These are phyloP conservation scores for Tipula unca DNA, from an alignment of 2,888 invertebrate species.

Conservation along the genomic window DNA sequence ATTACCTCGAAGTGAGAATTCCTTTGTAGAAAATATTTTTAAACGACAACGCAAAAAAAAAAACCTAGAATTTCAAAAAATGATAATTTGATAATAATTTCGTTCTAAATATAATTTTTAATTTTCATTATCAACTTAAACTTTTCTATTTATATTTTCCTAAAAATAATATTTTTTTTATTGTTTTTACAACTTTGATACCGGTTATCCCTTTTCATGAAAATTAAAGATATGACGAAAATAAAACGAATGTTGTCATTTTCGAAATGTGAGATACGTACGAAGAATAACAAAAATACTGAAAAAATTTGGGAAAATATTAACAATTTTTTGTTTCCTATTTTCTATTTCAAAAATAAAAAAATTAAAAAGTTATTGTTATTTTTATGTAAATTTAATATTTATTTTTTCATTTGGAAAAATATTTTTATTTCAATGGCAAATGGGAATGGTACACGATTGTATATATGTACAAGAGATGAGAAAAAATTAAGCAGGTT, in stretches of 20 bases:
- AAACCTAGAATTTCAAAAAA: neutral
- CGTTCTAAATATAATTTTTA: neutral
- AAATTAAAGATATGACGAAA: neutral
- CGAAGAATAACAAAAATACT: neutral
- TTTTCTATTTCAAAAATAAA: neutral
- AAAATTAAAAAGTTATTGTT: neutral
- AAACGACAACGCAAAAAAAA: neutral
- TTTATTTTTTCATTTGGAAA: neutral
- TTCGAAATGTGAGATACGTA: neutral
- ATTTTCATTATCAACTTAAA: neutral
- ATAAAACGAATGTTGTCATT: neutral
- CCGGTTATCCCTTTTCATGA: neutral
- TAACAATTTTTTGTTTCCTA: neutral
- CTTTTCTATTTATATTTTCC: neutral
- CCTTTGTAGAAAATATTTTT: neutral
- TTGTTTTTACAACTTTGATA: neutral
- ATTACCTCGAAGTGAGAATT: neutral
- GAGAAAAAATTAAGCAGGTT: too few species aligned
- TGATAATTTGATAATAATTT: slow-evolving; percentile 2
- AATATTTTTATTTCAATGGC: neutral
- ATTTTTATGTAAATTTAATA: slow-evolving; percentile 4
- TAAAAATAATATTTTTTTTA: neutral
- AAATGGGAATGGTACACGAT: too few species aligned
- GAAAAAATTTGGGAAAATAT: neutral
- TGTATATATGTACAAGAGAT: too few species aligned